phyloP scores from a whole-genome alignment of 2,888 invertebrate genomes.

The Drosophila greeni region DNA sequence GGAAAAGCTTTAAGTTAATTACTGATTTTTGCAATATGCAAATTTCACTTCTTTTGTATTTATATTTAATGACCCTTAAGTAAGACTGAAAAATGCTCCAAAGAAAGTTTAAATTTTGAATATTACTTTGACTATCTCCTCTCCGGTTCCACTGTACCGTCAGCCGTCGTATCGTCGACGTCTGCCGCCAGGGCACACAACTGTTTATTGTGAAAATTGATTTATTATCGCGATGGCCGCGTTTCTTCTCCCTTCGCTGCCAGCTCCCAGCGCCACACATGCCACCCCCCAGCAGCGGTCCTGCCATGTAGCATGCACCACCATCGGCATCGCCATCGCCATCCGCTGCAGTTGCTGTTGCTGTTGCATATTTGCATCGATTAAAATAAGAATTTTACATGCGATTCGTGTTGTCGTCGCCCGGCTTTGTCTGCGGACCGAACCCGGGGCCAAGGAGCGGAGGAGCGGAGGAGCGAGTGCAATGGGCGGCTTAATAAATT shows the following conservation, averaged over 20 bases:
- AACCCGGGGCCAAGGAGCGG: constrained; percentile 22
- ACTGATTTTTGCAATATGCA: no score
- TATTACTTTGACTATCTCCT: not conserved
- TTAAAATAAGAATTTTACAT: constrained; percentile 75
- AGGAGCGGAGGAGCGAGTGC: no score
- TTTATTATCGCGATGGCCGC: constrained; percentile 71
- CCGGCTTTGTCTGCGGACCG: constrained; percentile 66
- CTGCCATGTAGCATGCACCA: constrained; percentile 67
- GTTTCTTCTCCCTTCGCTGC: constrained; percentile 35
- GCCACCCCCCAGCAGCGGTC: constrained; percentile 7
- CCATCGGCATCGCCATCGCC: constrained; percentile 39
- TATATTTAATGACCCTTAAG: no score
- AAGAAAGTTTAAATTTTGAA: not conserved
- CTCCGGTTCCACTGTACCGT: constrained; percentile 19
- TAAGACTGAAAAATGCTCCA: no score
- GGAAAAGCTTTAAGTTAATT: no score
- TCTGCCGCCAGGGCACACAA: constrained; percentile 48
- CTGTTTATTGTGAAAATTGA: constrained; percentile 75
- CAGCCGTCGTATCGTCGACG: constrained; percentile 15
- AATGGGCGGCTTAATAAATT: constrained; percentile 66
- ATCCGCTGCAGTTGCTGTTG: constrained; percentile 32
- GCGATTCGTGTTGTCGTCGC: constrained; percentile 75
- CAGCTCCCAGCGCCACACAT: constrained; percentile 33
- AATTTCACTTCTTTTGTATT: no score
- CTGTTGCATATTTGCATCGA: constrained; percentile 73